A percentile compares a stretch with the other conserved stretches of the same genome.
Evolutionary conservation across 1,140 invertebrate species (phyloP).

Genomic region (Rhagoletis zephyria): DNA sequence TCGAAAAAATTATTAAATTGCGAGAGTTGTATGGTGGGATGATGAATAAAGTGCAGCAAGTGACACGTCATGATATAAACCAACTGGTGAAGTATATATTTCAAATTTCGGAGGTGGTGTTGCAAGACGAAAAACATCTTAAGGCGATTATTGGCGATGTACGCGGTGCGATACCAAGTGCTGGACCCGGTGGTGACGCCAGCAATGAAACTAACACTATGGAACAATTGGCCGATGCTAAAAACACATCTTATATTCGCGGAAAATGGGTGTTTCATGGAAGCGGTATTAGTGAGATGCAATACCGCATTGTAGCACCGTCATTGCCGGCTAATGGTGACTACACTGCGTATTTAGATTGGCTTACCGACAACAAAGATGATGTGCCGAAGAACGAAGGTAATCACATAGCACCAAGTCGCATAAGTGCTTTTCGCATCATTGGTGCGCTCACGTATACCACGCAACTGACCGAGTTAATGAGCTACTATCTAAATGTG

Average conservation of each 20-base stretch:
- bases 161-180: conserved; percentile 52
- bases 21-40: conserved; percentile 74
- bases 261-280: conserved; percentile 83
- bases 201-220: conserved; percentile 78
- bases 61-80: conserved; percentile 77
- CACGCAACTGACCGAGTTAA: conserved; percentile 83
- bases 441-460: conserved; percentile 86
- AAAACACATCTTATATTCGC: conserved; percentile 81
- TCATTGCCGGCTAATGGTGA: conserved; percentile 82
- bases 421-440: conserved; percentile 82
- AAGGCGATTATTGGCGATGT: not conserved
- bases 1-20: conserved; percentile 75
- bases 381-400: conserved; percentile 75
- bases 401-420: conserved; percentile 72
- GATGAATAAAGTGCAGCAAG: conserved; percentile 77
- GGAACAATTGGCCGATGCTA: conserved; percentile 83
- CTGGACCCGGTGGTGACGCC: conserved; percentile 61
- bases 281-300: conserved; percentile 78
- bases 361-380: conserved; percentile 81
- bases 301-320: conserved; percentile 83
- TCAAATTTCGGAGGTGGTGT: conserved; percentile 75
- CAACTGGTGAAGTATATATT: conserved; percentile 83
- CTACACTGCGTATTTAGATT: conserved; percentile 83
- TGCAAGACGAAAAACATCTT: conserved; percentile 65
- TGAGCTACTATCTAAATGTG: conserved; percentile 85